Conservation (phyloP, 2,888 invertebrate species). For the Epsilonema sp. region DNA sequence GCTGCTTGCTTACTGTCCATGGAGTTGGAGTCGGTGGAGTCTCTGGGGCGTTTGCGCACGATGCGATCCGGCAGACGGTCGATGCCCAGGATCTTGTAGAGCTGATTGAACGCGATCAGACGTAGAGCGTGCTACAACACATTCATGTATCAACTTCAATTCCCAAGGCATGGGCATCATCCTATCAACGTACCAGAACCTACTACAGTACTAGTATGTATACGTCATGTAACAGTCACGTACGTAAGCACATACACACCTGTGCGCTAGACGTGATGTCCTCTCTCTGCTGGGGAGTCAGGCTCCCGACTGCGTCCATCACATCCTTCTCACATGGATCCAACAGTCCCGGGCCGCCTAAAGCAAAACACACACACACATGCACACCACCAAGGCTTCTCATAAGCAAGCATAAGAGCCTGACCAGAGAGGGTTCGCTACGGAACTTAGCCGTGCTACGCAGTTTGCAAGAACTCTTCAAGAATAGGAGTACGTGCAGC, state of each 20-base stretch:
- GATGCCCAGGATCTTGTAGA: constrained; percentile 86
- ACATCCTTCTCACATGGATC: constrained; percentile 95
- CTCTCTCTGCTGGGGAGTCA: constrained; percentile 75
- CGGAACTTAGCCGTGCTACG: too few relatives aligned
- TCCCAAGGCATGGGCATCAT: too few relatives aligned
- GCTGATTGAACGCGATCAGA: constrained; percentile 80
- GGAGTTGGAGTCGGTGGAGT: not conserved
- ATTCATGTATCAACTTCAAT: too few relatives aligned
- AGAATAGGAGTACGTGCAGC: too few relatives aligned
- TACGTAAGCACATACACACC: constrained; percentile 31
- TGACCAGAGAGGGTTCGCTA: too few relatives aligned
- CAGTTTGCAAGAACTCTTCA: not conserved
- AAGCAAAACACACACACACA: not conserved
- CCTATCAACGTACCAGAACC: too few relatives aligned
- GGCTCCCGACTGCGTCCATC: constrained; percentile 57
- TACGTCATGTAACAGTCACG: too few relatives aligned
- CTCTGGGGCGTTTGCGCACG: not conserved
- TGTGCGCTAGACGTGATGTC: constrained; percentile 88
- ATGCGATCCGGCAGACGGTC: constrained; percentile 33
- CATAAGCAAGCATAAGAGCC: too few relatives aligned
- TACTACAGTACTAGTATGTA: too few relatives aligned
- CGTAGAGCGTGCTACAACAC: constrained; percentile 60
- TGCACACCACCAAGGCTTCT: not conserved
- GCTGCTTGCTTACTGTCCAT: too few relatives aligned
- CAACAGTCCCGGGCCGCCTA: constrained; percentile 62